Evolutionary conservation across 2,888 invertebrate genomes (phyloP), one percentile per base, ranked within the genome.

Genomic region (Drosophila mayaguana): DNA sequence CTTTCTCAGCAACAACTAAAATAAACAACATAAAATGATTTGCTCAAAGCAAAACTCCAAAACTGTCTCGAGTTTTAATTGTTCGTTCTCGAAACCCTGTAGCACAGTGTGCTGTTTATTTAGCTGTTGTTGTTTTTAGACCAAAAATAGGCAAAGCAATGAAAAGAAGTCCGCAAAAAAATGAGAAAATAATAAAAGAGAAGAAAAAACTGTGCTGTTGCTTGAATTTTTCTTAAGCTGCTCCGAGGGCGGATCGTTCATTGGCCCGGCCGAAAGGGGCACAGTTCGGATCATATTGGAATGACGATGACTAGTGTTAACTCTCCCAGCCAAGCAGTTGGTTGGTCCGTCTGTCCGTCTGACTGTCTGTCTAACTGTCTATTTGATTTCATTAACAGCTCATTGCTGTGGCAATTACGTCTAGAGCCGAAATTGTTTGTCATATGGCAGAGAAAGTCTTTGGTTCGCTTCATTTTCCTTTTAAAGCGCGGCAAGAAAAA

Each of bases 361-460:
- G 55, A 43, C 61, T 46, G 32, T 46, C 64, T 43, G 51, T 62
- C 56, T 14, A 16, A 8, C 55, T 56, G 70, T 75, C 70, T 71
- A 78, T 77, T 68, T 78, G 68, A 74, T 83, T 89, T 87, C 87
- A 84, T 84, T 89, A 84, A 77, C 89, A 83, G 81, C 78, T 69
- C 81, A 84, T 85, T 83, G 84, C 75, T 71, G 72, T 55, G 73
- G 87, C 84, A 84, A 88, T 88, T 88, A 88, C 87, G 81, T 64
- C 87, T 80, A 86, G 73, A 75, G 78, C 74, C 83, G 57, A 88
- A 84, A 81, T 77, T 81, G 87, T 88, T 83, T 81, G 81, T 89
- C 89, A 83, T 89, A 86, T 80, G 73, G 65, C 81, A 70, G 84
- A 89, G 89, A 89, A 85, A 85, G 89, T 87, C 80, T 72, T 71